Conservation (phyloP, 1,140 invertebrate genomes). For the Drosophila pandora region DNA sequence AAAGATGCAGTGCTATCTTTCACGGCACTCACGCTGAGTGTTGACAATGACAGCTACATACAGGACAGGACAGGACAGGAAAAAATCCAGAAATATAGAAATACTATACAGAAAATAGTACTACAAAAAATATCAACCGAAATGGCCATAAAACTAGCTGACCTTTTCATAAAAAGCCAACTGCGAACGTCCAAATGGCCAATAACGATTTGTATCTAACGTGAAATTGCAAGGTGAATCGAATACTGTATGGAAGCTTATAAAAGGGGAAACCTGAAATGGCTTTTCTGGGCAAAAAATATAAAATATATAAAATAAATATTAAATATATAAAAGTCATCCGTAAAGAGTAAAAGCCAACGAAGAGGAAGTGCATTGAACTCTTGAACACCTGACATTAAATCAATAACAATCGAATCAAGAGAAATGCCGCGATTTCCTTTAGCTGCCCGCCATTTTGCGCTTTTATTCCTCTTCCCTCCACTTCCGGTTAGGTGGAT, state of each 20-base stretch:
- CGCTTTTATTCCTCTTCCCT: neutral
- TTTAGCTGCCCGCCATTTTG: neutral
- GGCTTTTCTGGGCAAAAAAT: neutral
- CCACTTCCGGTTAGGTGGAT: neutral
- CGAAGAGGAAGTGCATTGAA: neutral
- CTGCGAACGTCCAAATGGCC: constrained; percentile 42
- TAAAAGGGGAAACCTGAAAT: neutral
- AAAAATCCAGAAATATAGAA: neutral
- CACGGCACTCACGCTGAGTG: constrained; percentile 50
- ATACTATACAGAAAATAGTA: neutral
- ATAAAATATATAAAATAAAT: neutral
- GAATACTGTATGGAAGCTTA: constrained; percentile 1
- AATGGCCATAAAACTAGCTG: constrained; percentile 31
- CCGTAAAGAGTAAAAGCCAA: neutral
- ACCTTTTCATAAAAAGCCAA: constrained; percentile 67
- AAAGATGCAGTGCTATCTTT: constrained; percentile 60
- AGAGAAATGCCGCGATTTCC: neutral
- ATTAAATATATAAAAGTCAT: neutral
- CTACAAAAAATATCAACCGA: constrained; percentile 12
- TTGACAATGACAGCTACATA: constrained; percentile 58
- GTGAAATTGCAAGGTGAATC: constrained; percentile 20
- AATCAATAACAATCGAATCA: constrained; percentile 40
- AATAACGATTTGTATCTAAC: constrained; percentile 29
- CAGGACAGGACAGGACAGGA: neutral
- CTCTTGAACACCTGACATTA: constrained; percentile 15